Evolutionary conservation across 1,140 invertebrate species (phyloP), one percentile per base, ranked within the genome.

Genomic region (Cheumatopsyche charites): DNA sequence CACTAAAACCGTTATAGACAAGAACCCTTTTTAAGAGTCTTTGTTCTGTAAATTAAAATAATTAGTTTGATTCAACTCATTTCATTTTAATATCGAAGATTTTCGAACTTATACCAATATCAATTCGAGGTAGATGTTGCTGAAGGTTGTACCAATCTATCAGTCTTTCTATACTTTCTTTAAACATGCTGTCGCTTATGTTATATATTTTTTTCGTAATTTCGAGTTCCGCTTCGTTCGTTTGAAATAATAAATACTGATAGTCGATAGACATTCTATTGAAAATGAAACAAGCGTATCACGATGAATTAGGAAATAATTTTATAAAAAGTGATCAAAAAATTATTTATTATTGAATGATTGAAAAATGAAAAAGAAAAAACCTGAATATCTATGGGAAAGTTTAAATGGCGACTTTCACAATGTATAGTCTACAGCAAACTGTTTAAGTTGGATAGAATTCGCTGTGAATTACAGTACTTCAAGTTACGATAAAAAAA

Each of bases 91-190:
- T 3, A 23, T 25, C 1, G 5, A n/a, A 23, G 11, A 9, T 67
- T n/a, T 11, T 36, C n/a, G n/a, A n/a, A n/a, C n/a, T n/a, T 3
- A 23, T 70, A 62, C 52, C 58, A 11, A 62, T 15, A 1, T 21
- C 41, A 11, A 47, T 25, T 21, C 58, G 55, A 1, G 68, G 68
- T 1, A 70, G 61, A 26, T 70, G 68, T 3, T 52, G 68, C 36
- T 70, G 52, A 12, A 62, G 23, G 43, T 45, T 61, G 11, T n/a
- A 62, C 68, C 68, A 70, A 29, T 62, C 58, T 62, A 62, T 23
- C 1, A 70, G 15, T 17, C 17, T 25, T n/a, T 45, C n/a, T 3
- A 70, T 25, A n/a, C 52, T 23, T 41, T 70, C 52, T 36, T 70
- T 41, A 1, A 62, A 19, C 7, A 21, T 19, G 25, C 15, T 36